Evolutionary conservation across 1,140 invertebrate genomes (phyloP).

Genomic region (Phortica variegata): DNA sequence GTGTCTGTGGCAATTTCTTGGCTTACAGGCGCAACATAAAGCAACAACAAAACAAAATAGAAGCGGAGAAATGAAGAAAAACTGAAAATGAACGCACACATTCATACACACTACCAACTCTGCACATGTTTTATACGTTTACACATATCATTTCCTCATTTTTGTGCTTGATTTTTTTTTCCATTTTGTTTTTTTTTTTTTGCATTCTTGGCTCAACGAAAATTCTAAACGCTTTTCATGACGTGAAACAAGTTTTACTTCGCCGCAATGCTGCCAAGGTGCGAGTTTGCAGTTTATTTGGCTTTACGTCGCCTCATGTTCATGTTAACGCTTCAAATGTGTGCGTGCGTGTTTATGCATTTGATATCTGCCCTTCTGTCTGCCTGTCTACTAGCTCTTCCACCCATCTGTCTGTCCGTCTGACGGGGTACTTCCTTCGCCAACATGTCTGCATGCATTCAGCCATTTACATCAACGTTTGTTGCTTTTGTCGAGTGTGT

Average conservation of each 20-base stretch:
- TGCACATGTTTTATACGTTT: not conserved
- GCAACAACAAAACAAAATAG: not conserved
- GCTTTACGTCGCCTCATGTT: constrained; percentile 5
- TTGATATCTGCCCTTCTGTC: too few species aligned
- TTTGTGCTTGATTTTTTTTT: not conserved
- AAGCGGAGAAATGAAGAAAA: too few species aligned
- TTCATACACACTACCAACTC: not conserved
- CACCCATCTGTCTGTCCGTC: too few species aligned
- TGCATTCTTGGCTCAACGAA: too few species aligned
- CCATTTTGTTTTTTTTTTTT: not conserved
- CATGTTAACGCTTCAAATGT: constrained; percentile 17
- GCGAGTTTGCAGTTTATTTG: constrained; percentile 15
- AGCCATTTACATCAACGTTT: too few species aligned
- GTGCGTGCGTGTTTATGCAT: constrained; percentile 17
- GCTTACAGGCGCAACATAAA: not conserved
- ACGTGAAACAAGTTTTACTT: too few species aligned
- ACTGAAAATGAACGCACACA: not conserved
- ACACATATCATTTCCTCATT: not conserved
- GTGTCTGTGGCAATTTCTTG: constrained; percentile 36
- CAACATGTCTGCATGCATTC: not conserved
- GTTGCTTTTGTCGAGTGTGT: too few species aligned
- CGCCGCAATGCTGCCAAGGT: not conserved
- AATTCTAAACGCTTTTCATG: too few species aligned
- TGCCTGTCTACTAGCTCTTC: too few species aligned
- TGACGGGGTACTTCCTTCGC: not conserved